A percentile compares a stretch with the other conserved stretches of the same genome.
These are phyloP conservation scores for Sebastolobus alascanus DNA, from an alignment of 2,797 vertebrate species.

Conservation along the genomic window DNA sequence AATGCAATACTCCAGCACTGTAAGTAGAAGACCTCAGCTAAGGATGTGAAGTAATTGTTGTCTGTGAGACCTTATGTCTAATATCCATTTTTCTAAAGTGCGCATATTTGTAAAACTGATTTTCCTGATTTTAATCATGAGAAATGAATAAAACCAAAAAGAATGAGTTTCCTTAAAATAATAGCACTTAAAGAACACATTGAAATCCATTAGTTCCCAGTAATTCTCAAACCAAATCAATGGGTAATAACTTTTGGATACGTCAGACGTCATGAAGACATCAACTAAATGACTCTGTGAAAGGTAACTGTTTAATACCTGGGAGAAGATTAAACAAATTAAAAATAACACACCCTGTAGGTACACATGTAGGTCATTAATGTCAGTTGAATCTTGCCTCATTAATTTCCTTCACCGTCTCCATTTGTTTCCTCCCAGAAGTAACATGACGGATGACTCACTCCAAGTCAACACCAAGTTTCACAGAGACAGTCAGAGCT, in stretches of 20 bases:
- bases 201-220: neutral
- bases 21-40: neutral
- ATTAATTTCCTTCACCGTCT: neutral
- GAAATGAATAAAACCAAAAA: neutral
- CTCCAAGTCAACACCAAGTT: conserved; percentile 25
- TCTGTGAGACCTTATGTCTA: too few relatives aligned
- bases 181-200: neutral
- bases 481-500: conserved; percentile 13
- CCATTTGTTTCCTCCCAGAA: conserved; percentile 39
- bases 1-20: neutral
- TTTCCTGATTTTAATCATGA: neutral
- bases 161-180: neutral
- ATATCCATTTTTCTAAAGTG: neutral
- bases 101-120: neutral
- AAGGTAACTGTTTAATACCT: neutral
- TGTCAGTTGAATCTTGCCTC: neutral
- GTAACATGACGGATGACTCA: conserved; percentile 35
- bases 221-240: neutral
- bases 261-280: neutral
- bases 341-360: conserved; percentile 5
- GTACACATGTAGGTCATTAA: conserved; percentile 6
- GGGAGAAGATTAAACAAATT: neutral
- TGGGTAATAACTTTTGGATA: neutral
- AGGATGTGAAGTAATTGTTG: too few relatives aligned
- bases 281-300: neutral